Conservation (phyloP, 2,888 invertebrate species). For the Brachyopa scutellaris region DNA sequence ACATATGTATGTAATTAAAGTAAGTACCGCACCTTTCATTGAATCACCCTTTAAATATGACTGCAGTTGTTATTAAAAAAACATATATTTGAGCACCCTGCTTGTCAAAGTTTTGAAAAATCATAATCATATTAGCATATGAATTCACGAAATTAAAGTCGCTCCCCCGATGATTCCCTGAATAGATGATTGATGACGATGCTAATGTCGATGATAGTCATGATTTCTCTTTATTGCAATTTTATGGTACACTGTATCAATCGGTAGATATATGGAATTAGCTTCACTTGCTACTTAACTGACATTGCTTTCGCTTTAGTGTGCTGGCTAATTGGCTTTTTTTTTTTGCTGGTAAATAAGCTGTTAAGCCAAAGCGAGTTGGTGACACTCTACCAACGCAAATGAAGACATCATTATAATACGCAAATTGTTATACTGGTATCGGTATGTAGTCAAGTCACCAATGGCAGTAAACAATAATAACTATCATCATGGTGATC, state of each 20-base stretch:
- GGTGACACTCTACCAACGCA: slow-evolving; percentile 37
- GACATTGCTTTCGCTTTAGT: slow-evolving; percentile 39
- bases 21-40: background rate
- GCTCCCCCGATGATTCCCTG: too few relatives aligned
- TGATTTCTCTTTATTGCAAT: slow-evolving; percentile 52
- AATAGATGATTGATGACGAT: slow-evolving; percentile 23
- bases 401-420: slow-evolving; percentile 8
- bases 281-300: slow-evolving; percentile 17
- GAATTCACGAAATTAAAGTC: too few relatives aligned
- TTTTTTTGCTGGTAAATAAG: too few relatives aligned
- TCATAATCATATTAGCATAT: slow-evolving; percentile 10
- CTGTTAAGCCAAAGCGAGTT: slow-evolving; percentile 16
- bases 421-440: background rate
- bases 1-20: too few relatives aligned
- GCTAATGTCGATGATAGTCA: slow-evolving; percentile 19
- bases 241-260: slow-evolving; percentile 7
- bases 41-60: background rate
- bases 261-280: slow-evolving; percentile 21
- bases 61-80: too few relatives aligned
- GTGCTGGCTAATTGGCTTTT: slow-evolving; percentile 3
- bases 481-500: slow-evolving; percentile 18
- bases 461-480: slow-evolving; percentile 13
- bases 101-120: background rate
- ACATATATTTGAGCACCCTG: too few relatives aligned
- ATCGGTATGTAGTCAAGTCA: too few relatives aligned